Conservation (phyloP, 1,140 invertebrate species). For the Pollicipes pollicipes region DNA sequence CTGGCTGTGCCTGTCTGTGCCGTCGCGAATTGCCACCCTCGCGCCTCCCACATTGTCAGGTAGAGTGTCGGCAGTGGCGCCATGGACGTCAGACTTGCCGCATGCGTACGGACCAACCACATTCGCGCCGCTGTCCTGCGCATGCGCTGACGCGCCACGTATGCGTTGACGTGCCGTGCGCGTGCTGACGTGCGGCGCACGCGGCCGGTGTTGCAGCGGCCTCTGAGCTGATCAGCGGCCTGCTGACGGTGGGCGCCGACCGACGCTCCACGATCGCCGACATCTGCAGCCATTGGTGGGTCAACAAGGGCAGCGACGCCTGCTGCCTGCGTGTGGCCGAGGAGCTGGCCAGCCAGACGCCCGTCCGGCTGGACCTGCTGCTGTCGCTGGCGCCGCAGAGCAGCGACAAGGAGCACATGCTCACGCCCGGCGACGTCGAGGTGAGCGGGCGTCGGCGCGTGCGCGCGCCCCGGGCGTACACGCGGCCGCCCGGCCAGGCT, state of each 20-base stretch:
- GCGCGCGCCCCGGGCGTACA: too few species aligned
- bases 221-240: constrained; percentile 78
- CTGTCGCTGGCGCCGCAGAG: constrained; percentile 51
- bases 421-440: constrained; percentile 19
- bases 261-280: constrained; percentile 79
- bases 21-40: too few species aligned
- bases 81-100: too few species aligned
- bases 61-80: too few species aligned
- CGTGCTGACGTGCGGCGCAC: too few species aligned
- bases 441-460: constrained; percentile 11
- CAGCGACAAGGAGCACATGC: constrained; percentile 20
- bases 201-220: too few species aligned
- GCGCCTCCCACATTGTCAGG: too few species aligned
- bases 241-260: constrained; percentile 78
- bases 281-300: constrained; percentile 81
- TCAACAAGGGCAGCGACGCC: constrained; percentile 69
- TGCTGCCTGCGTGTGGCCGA: constrained; percentile 71
- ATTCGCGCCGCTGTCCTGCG: too few species aligned
- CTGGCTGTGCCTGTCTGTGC: neutral
- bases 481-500: too few species aligned
- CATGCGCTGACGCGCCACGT: too few species aligned
- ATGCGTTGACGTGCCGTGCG: too few species aligned
- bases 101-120: too few species aligned
- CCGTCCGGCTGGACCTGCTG: constrained; percentile 70
- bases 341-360: constrained; percentile 70